Percentiles rank a stretch among this genome's conserved stretches.
Conservation (phyloP, 2,888 invertebrate species). For the Phasia obesa region DNA sequence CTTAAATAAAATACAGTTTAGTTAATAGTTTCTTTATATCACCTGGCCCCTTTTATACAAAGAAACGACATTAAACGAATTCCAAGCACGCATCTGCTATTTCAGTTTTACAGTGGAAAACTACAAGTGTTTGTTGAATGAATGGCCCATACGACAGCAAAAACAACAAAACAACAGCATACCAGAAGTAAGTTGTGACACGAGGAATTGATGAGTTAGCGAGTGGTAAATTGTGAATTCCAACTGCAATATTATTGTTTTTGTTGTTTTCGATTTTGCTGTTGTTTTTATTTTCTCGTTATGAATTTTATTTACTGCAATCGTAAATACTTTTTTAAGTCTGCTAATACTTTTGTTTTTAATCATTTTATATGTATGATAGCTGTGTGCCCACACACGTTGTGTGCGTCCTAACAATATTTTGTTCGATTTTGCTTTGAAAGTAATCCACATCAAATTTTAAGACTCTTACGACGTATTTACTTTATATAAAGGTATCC, state of each 20-base stretch:
- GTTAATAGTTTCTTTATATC: too few relatives aligned
- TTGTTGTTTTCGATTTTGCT: not conserved
- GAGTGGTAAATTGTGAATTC: conserved; percentile 14
- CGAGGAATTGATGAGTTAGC: conserved; percentile 28
- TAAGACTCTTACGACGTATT: too few relatives aligned
- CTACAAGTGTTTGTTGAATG: conserved; percentile 45
- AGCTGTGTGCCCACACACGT: too few relatives aligned
- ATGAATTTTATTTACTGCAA: conserved; percentile 31
- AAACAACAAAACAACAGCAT: conserved; percentile 27
- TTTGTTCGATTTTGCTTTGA: too few relatives aligned
- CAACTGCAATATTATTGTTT: not conserved
- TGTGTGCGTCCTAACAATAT: too few relatives aligned
- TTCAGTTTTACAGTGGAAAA: conserved; percentile 43
- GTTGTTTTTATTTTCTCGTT: not conserved
- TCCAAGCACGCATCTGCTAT: conserved; percentile 7
- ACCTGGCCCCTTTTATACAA: not conserved
- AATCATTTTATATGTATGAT: conserved; percentile 1
- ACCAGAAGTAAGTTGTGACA: conserved; percentile 44
- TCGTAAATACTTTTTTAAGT: not conserved
- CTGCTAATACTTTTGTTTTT: conserved; percentile 10
- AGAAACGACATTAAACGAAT: too few relatives aligned
- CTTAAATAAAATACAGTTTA: too few relatives aligned
- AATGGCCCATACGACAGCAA: not conserved
- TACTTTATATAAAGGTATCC: too few relatives aligned
- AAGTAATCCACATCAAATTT: too few relatives aligned